Evolutionary conservation across 2,888 invertebrate genomes (phyloP).

Genomic region (Drosophila prostipennis): DNA sequence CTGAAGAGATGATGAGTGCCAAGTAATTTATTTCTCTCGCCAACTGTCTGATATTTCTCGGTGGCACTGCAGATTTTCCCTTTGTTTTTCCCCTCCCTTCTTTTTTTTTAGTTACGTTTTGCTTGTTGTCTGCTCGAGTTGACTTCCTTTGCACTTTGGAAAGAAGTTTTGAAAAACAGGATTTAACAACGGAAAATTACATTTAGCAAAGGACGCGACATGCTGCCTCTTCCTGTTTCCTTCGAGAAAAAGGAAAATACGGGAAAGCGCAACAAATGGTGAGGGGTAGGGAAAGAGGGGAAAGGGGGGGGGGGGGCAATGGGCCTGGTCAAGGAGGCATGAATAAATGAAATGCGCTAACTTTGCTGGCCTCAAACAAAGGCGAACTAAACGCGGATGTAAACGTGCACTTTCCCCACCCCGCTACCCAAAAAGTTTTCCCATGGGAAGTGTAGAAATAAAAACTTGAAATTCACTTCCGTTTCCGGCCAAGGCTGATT

Average conservation of each 20-base stretch:
- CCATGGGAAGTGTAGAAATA: conserved; percentile 13
- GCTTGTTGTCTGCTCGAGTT: conserved; percentile 73
- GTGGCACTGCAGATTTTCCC: conserved; percentile 12
- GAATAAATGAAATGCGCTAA: conserved; percentile 78
- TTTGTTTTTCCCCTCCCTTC: conserved; percentile 8
- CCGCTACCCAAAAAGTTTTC: conserved; percentile 11
- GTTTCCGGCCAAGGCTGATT: conserved; percentile 67
- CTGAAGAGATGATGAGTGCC: conserved; percentile 31
- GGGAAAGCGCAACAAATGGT: conserved; percentile 37
- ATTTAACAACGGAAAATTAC: conserved; percentile 81
- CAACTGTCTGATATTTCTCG: conserved; percentile 31
- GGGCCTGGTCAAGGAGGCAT: conserved; percentile 66
- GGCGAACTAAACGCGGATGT: conserved; percentile 72
- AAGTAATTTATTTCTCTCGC: conserved; percentile 56
- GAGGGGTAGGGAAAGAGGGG: neutral
- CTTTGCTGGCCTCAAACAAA: conserved; percentile 68
- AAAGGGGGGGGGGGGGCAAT: neutral
- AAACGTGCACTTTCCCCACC: conserved; percentile 53
- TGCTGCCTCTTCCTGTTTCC: conserved; percentile 45
- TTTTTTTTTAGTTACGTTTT: conserved; percentile 46
- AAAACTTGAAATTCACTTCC: conserved; percentile 49
- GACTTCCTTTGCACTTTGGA: conserved; percentile 78
- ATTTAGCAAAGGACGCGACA: conserved; percentile 68
- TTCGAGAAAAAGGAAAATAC: conserved; percentile 21
- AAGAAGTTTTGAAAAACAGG: conserved; percentile 77